These are phyloP conservation scores for Prolemur simus DNA, from an alignment of 2,113 vertebrate genomes.

Conservation along the genomic window DNA sequence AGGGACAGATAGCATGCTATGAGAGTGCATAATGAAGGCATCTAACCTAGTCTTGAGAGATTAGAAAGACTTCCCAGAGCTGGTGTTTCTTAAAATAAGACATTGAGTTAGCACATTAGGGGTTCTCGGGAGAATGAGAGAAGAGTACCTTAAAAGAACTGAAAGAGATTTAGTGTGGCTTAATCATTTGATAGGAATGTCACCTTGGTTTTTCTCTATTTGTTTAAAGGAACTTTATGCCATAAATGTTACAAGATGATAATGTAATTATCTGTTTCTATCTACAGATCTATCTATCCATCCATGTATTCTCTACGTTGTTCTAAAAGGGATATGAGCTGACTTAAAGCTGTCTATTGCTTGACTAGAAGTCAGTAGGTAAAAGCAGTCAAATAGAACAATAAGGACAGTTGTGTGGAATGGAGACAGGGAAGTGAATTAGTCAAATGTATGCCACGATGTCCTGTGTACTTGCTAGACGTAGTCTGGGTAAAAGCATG, in stretches of 20 bases:
- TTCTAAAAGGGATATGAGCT: not conserved
- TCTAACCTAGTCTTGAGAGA: not conserved
- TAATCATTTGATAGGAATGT: not conserved
- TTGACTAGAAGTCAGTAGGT: not conserved
- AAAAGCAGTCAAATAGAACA: not conserved
- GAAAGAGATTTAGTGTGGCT: not conserved
- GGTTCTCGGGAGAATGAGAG: not conserved
- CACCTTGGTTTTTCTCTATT: conserved; percentile 15
- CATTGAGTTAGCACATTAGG: not conserved
- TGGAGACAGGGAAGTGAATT: not conserved
- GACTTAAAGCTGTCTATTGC: not conserved
- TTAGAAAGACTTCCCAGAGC: not conserved
- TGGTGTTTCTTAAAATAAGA: conserved; percentile 44
- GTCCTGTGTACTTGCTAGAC: not conserved
- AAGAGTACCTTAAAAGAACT: not conserved
- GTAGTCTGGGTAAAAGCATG: not conserved
- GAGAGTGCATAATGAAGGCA: not conserved
- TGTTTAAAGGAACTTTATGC: not conserved
- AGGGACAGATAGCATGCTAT: not conserved
- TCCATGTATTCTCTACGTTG: not conserved
- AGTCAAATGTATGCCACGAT: not conserved
- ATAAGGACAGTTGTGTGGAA: not conserved
- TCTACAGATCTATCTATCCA: not conserved
- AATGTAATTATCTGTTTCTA: not conserved
- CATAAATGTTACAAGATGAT: conserved; percentile 1